phyloP scores from a whole-genome alignment of 2,797 vertebrate genomes.

The Enteromius afrohamiltoni region DNA sequence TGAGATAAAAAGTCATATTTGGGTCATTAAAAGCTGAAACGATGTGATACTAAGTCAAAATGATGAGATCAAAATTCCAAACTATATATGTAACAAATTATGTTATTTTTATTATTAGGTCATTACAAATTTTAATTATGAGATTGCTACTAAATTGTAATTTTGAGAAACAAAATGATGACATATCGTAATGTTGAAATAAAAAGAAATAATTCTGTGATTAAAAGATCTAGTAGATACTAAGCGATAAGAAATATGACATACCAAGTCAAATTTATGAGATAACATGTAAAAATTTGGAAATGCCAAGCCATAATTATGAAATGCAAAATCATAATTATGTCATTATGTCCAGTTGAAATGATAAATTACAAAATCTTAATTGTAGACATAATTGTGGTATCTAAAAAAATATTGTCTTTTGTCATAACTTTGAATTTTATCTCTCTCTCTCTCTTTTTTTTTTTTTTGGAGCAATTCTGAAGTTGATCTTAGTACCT shows the following conservation, averaged over 20 bases:
- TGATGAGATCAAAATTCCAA: too few relatives aligned
- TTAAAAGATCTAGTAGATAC: background rate
- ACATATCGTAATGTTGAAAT: background rate
- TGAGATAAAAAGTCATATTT: background rate
- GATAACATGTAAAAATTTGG: background rate
- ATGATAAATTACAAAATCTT: too few relatives aligned
- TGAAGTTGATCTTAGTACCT: background rate
- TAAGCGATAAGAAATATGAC: too few relatives aligned
- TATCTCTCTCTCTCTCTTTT: background rate
- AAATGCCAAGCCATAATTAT: background rate
- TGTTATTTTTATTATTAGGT: background rate
- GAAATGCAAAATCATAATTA: background rate
- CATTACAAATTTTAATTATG: background rate
- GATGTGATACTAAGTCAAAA: background rate
- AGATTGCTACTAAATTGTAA: background rate
- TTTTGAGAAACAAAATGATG: background rate
- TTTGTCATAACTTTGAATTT: background rate
- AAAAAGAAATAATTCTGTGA: background rate
- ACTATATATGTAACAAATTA: too few relatives aligned
- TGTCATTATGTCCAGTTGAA: too few relatives aligned
- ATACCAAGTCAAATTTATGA: background rate
- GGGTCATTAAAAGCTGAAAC: background rate
- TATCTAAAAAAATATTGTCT: background rate
- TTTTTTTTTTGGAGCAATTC: background rate
- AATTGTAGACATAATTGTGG: background rate